Evolutionary conservation across 2,888 invertebrate genomes (phyloP).

Genomic region (Amblyteles armatorius): DNA sequence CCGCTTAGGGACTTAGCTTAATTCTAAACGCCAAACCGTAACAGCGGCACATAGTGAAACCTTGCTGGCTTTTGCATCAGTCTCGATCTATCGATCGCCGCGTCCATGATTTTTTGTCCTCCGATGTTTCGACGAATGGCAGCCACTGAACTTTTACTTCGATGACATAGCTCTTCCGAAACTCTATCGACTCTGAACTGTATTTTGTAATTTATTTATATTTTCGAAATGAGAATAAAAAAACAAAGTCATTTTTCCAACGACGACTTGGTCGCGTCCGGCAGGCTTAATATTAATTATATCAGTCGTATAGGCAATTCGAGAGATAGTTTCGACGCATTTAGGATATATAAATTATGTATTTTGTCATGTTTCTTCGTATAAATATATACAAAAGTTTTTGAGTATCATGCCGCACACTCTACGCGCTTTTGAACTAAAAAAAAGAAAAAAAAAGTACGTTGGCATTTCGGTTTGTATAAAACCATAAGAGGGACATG

Average conservation of each 20-base stretch:
- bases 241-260: constrained; percentile 79
- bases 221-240: constrained; percentile 78
- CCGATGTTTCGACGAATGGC: constrained; percentile 62
- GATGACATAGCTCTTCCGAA: constrained; percentile 77
- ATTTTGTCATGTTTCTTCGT: constrained; percentile 82
- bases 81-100: constrained; percentile 10
- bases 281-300: constrained; percentile 50
- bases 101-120: constrained; percentile 23
- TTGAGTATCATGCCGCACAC: constrained; percentile 79
- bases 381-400: constrained; percentile 84
- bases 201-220: constrained; percentile 84
- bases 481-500: constrained; percentile 60
- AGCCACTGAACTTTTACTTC: constrained; percentile 73
- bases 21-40: constrained; percentile 31
- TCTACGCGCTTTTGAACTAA: constrained; percentile 74
- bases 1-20: constrained; percentile 61
- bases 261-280: constrained; percentile 10
- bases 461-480: constrained; percentile 77
- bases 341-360: constrained; percentile 83
- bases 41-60: not conserved
- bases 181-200: constrained; percentile 75
- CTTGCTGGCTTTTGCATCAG: constrained; percentile 19
- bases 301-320: constrained; percentile 44
- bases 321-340: constrained; percentile 42
- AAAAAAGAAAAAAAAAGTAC: constrained; percentile 71